Conservation (phyloP, 2,888 invertebrate species). For the Vanessa cardui region DNA sequence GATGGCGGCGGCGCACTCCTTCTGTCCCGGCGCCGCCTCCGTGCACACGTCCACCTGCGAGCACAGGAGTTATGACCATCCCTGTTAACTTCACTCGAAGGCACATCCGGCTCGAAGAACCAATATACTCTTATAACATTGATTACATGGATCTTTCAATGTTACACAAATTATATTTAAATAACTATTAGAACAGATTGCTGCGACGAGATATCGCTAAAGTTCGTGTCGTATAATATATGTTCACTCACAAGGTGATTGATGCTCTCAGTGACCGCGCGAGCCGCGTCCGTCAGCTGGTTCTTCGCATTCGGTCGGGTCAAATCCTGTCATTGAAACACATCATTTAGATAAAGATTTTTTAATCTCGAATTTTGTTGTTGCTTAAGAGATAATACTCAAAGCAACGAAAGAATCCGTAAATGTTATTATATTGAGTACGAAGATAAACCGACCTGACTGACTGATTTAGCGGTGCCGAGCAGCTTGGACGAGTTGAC, state of each 20-base stretch:
- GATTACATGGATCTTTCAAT: too few relatives aligned
- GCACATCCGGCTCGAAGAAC: neutral
- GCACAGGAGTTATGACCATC: neutral
- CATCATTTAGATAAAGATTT: neutral
- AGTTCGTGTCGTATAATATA: too few relatives aligned
- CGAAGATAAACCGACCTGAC: slow-evolving; percentile 78
- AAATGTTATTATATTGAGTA: neutral
- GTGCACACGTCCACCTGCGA: slow-evolving; percentile 88
- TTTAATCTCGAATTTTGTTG: neutral
- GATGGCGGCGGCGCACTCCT: slow-evolving; percentile 97
- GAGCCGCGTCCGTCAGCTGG: slow-evolving; percentile 92
- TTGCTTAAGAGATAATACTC: too few relatives aligned
- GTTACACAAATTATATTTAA: neutral
- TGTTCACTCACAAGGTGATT: slow-evolving; percentile 88
- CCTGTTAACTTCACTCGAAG: too few relatives aligned
- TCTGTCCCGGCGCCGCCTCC: slow-evolving; percentile 96
- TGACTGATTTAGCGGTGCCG: slow-evolving; percentile 93
- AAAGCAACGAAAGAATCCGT: neutral
- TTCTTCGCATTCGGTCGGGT: slow-evolving; percentile 95
- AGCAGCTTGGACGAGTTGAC: slow-evolving; percentile 93
- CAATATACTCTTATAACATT: neutral
- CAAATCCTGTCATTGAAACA: slow-evolving; percentile 83
- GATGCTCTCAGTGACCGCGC: slow-evolving; percentile 95
- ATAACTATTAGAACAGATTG: neutral
- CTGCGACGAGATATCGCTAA: too few relatives aligned